phyloP scores from a whole-genome alignment of 2,888 invertebrate genomes.

The Latheticus oryzae region DNA sequence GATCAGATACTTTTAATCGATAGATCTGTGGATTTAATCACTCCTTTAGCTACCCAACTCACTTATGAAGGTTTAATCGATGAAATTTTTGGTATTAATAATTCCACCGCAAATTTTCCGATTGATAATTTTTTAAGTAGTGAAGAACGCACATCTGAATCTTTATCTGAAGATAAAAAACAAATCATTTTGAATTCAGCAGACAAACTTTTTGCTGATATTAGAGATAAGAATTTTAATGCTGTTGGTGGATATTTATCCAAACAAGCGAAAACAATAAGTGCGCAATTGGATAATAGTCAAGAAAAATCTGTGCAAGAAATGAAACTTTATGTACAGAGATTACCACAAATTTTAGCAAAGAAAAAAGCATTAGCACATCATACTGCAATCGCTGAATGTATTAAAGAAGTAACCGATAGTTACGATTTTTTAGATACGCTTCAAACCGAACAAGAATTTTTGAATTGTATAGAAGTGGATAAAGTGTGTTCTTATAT shows the following conservation, averaged over 20 bases:
- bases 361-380: conserved; percentile 87
- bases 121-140: conserved; percentile 82
- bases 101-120: conserved; percentile 84
- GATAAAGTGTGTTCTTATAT: conserved; percentile 90
- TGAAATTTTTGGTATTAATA: conserved; percentile 90
- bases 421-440: conserved; percentile 63
- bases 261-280: conserved; percentile 87
- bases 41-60: conserved; percentile 92
- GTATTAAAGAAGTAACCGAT: conserved; percentile 85
- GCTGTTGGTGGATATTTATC: conserved; percentile 89
- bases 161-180: conserved; percentile 74
- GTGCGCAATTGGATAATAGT: conserved; percentile 85
- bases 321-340: conserved; percentile 92
- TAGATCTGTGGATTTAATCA: conserved; percentile 89
- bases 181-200: conserved; percentile 87
- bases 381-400: conserved; percentile 94
- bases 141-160: conserved; percentile 73
- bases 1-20: conserved; percentile 93
- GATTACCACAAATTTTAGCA: conserved; percentile 87
- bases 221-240: conserved; percentile 94
- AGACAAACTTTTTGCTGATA: conserved; percentile 88
- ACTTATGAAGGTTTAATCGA: conserved; percentile 98
- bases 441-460: conserved; percentile 83
- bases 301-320: conserved; percentile 94
- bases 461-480: conserved; percentile 90